Evolutionary conservation across 2,113 vertebrate species (phyloP), one percentile per base, ranked within the genome.

Genomic region (Protomyctophum bolini): DNA sequence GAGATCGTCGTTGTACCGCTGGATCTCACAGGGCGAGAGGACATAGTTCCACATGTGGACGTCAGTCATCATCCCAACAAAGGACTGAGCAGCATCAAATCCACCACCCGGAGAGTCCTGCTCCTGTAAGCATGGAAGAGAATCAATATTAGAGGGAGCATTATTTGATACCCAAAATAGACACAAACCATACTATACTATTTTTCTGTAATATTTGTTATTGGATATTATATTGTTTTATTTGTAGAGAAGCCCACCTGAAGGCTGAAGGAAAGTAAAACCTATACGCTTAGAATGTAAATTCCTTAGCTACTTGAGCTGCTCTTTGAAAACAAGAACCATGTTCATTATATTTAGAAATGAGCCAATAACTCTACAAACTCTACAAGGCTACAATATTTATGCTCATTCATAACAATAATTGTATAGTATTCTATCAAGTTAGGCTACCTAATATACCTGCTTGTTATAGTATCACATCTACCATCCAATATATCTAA

Each of bases 41-140:
- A 48, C 8, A 52, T 86, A 76, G 76, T 91, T 58, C 89, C 91
- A 92, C 87, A 92, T 82, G 73, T 92, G 81, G 58, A 91, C 76
- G 7, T 92, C 89, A 6, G 75, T 11, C 60, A 89, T 77, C 84
- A 88, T 89, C 6, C 91, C 88, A 47, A 82, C 4, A 0, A 92
- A 90, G 47, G 51, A 77, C 81, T 91, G 89, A 0, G 57, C 73
- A 0, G 3, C 0, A 45, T 83, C 80, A 70, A 90, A 91, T 0
- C 59, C 58, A 0, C 88, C 87, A 46, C 84, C 86, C 0, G 81
- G 71, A 7, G 48, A 4, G 65, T 92, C 89, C 66, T 91, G 86
- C 0, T 90, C 89, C 84, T 90, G 79, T 59, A 63, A 12, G 67
- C 3, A 62, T 41, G 1, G 0, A 1, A 58, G 2, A 64, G 6